These are phyloP conservation scores for Salarias fasciatus DNA, from an alignment of 2,797 vertebrate species.

Conservation along the genomic window DNA sequence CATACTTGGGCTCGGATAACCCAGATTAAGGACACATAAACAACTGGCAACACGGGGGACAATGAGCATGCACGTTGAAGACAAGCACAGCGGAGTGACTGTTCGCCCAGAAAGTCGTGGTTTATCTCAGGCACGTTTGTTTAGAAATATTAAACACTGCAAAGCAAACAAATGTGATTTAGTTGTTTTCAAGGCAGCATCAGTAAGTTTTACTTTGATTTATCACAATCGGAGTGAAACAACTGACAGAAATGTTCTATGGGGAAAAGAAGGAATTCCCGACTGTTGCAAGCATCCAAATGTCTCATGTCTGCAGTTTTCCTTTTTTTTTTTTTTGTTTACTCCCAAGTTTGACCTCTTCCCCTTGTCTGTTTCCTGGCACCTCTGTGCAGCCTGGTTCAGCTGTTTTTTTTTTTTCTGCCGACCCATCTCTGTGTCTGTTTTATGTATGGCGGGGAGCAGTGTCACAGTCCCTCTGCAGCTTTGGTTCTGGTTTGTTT, in stretches of 20 bases:
- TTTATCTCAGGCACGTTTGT: constrained; percentile 4
- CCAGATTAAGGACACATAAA: constrained; percentile 43
- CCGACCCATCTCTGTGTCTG: constrained; percentile 19
- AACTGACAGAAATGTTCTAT: no score
- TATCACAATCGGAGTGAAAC: no score
- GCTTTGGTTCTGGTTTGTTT: constrained; percentile 30
- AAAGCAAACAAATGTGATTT: neutral
- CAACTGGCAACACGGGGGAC: constrained; percentile 9
- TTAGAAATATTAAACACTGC: neutral
- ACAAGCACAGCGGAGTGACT: neutral
- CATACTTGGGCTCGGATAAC: constrained; percentile 17
- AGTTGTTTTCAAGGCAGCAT: no score
- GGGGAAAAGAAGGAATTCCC: no score
- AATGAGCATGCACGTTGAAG: constrained; percentile 5
- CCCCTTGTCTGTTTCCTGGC: no score
- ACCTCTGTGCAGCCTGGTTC: neutral
- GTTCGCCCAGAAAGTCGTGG: neutral
- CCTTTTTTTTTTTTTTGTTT: neutral
- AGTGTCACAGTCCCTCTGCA: neutral
- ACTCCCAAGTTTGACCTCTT: neutral
- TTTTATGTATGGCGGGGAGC: constrained; percentile 27
- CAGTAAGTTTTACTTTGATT: no score
- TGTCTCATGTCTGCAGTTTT: no score
- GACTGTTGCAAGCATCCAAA: no score
- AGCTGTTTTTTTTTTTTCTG: neutral